A percentile compares a stretch with the other conserved stretches of the same genome.
Conservation (phyloP, 92 coral and sea anemone species). For the Porites lobata region DNA sequence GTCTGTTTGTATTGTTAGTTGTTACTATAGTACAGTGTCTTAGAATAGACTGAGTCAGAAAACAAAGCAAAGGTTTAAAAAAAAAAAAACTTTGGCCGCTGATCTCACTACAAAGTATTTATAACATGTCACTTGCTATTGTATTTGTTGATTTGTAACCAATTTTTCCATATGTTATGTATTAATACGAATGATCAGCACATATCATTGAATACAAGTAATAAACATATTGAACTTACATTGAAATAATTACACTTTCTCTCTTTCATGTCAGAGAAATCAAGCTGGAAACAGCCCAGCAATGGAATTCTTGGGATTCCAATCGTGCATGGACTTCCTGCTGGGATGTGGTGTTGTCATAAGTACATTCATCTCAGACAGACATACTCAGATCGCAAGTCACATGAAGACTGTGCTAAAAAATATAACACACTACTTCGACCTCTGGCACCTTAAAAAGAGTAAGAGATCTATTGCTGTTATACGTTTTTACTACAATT, state of each 20-base stretch:
- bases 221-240: no score
- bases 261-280: conserved; percentile 45
- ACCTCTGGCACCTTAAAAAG: conserved; percentile 71
- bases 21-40: no score
- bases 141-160: no score
- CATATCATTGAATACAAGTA: background rate
- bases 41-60: no score
- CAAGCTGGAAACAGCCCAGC: conserved; percentile 62
- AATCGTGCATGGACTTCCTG: conserved; percentile 54
- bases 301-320: conserved; percentile 67
- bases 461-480: conserved; percentile 39
- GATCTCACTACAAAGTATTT: no score
- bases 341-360: conserved; percentile 44
- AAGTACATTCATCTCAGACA: conserved; percentile 47
- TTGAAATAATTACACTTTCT: background rate
- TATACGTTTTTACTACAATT: no score
- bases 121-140: no score
- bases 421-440: conserved; percentile 65
- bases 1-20: no score
- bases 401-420: conserved; percentile 63
- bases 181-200: background rate
- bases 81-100: no score
- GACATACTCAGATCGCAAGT: conserved; percentile 65
- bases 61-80: no score
- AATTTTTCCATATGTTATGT: no score